Evolutionary conservation across 2,797 vertebrate species (phyloP).

Genomic region (Propithecus perrieri): DNA sequence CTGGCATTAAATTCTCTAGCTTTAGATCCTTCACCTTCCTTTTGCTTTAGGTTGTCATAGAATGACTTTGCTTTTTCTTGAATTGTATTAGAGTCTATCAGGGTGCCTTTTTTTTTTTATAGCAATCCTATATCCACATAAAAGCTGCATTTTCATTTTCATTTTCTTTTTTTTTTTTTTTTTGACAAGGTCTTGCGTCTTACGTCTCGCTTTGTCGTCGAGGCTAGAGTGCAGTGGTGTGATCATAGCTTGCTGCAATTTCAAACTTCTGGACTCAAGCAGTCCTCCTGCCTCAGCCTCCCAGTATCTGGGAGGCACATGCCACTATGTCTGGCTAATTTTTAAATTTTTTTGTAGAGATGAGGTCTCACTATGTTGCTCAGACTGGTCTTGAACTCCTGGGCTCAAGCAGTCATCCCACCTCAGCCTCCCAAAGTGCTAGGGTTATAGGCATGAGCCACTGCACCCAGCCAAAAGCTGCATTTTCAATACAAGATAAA

Average conservation of each 20-base stretch:
- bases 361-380: neutral
- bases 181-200: neutral
- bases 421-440: neutral
- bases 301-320: neutral
- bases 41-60: neutral
- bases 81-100: neutral
- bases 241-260: neutral
- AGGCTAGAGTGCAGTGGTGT: neutral
- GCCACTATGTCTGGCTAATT: neutral
- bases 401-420: neutral
- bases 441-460: neutral
- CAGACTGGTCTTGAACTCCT: neutral
- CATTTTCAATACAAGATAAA: neutral
- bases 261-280: neutral
- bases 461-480: neutral
- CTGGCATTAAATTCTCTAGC: neutral
- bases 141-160: neutral
- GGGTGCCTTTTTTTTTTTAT: neutral
- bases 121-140: neutral
- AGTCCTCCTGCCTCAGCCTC: neutral
- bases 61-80: neutral
- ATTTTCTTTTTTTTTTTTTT: neutral
- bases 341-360: neutral
- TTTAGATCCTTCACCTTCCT: neutral
- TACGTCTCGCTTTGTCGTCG: neutral